Evolutionary conservation across 2,797 vertebrate species (phyloP), one percentile per base, ranked within the genome.

Genomic region (Numenius phaeopus): DNA sequence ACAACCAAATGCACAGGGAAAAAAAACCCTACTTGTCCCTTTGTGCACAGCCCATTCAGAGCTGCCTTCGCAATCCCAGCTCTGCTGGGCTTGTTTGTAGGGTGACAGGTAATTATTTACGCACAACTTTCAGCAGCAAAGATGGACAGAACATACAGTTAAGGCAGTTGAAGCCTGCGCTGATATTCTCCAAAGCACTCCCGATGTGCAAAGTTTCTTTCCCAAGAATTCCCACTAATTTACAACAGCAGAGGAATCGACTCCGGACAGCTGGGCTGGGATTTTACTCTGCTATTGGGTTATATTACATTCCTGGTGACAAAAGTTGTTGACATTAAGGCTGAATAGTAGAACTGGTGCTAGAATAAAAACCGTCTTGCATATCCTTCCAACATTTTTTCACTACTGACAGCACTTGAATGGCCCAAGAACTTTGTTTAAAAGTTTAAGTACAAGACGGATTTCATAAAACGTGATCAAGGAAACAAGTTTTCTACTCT

Each of bases 261-360:
- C 76, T 62, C 39, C 4, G 1, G 49, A 84, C 40, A 91, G 44
- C 14, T 30, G 44, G 77, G 65, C 44, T 72, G 40, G 71, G 42
- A 58, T 94, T 84, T 93, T 70, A 59, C 57, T 87, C 90, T 77
- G 70, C 54, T 79, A 30, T 82, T 90, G 85, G 64, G 64, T 87
- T 84, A 77, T 52, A 52, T 49, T 59, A 67, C 59, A 57, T 83
- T 87, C 52, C 62, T 26, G 10, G 50, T 91, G 54, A 95, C 83
- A 93, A 69, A 76, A 93, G n/a, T 24, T 87, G 89, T 88, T 92
- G 80, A 87, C 49, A 30, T 83, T 70, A 95, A 57, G 27, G 54
- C 0, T 70, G 59, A 94, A 44, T 5, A 62, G 80, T 11, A 14
- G 10, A 87, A 90, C 46, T 76, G 47, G 77, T 0, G 0, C 34